Base-by-base conservation (phyloP, 1,140 invertebrate genomes). In the Drosophila eugracilis region DNA sequence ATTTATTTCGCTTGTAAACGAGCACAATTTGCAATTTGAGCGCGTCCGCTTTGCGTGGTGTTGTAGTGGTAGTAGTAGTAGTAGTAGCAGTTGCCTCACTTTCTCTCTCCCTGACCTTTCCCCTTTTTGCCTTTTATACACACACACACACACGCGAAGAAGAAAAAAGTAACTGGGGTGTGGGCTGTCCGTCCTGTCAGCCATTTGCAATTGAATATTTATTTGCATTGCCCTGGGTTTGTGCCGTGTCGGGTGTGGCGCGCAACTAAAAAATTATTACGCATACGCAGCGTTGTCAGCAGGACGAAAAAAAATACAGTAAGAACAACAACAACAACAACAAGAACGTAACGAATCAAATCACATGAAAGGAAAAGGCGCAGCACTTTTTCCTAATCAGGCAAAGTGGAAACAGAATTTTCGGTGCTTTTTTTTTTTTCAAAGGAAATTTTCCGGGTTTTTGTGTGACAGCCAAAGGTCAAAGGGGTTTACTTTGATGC, bases 151-250 rank as follows among this genome's bases (percentile, higher is more conserved):
- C 30, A 32, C 26, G n/a, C 1, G 14, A 12, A 34, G 5, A 12
- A 14, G 14, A 14, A 5, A 4, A 1, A 4, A 1, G 3, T 1
- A 36, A 37, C 26, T 10, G 5, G 21, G 30, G 47, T 30, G 32
- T 41, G 32, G n/a, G 15, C 26, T 21, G 42, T 26, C 3, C 42
- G 21, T 14, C 42, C 41, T 14, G 21, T 44, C 28, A 32, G 47
- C 54, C 78, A 74, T 84, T 84, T 52, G 75, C 78, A 78, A 84
- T 85, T 83, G 75, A 83, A 83, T 84, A 83, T 83, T 83, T 83
- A 83, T 83, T 66, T 66, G 59, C 58, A 67, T 39, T 59, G 54
- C 26, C 36, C 14, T 36, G 24, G 34, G 21, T 6, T 14, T 22
- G n/a, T n/a, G n/a, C n/a, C 19, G 37, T 65, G 59, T 50, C 28